Percentiles rank a stretch among this genome's conserved stretches.
These are phyloP conservation scores for Amblyornis subalaris DNA, from an alignment of 2,113 vertebrate species.

Conservation along the genomic window DNA sequence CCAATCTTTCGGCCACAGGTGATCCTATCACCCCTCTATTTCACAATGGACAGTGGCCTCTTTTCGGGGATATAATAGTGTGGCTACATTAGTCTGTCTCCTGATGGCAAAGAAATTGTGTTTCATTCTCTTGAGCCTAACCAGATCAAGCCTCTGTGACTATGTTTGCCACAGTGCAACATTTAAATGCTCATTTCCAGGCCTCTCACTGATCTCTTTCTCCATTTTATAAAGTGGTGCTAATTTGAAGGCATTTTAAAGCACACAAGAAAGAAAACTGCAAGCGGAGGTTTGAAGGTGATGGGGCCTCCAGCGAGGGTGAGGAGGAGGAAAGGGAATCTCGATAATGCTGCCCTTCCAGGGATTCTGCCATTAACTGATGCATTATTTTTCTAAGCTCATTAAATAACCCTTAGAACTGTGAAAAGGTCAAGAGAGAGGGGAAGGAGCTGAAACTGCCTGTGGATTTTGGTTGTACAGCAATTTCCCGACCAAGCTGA, in stretches of 20 bases:
- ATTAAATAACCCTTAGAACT: constrained; percentile 57
- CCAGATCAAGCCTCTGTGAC: background rate
- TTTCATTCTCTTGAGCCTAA: background rate
- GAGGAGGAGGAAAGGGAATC: constrained; percentile 39
- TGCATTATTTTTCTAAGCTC: constrained; percentile 57
- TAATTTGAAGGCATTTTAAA: constrained; percentile 42
- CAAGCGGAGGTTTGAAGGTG: constrained; percentile 4
- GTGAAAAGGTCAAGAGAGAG: constrained; percentile 55
- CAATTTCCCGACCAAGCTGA: background rate
- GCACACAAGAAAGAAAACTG: background rate
- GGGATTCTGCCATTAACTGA: constrained; percentile 45
- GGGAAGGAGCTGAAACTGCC: constrained; percentile 28
- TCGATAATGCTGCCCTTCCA: constrained; percentile 5
- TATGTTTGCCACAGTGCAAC: background rate
- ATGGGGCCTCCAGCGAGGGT: background rate
- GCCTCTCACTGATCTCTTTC: background rate
- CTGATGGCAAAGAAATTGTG: background rate
- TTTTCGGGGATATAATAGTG: background rate
- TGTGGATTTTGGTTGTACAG: constrained; percentile 1
- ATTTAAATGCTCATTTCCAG: background rate
- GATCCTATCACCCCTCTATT: background rate
- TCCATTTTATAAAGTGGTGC: background rate
- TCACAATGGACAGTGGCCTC: background rate
- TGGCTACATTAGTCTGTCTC: background rate
- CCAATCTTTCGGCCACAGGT: background rate